Base-by-base conservation (phyloP, 2,888 invertebrate genomes). In the Teleogryllus oceanicus region DNA sequence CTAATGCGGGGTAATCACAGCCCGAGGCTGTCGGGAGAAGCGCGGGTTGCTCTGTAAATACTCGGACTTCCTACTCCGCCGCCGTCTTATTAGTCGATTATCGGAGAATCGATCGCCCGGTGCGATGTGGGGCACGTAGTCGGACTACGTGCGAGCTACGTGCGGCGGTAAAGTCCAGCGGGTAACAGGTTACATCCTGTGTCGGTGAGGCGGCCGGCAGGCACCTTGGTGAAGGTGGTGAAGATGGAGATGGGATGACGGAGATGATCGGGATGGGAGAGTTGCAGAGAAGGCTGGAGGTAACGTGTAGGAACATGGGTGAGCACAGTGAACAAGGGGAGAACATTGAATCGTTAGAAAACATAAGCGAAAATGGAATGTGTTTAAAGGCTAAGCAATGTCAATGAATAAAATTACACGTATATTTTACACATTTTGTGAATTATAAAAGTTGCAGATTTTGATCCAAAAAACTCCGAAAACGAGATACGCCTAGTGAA, bases 111-210 rank as follows among this genome's bases (percentile, higher is more conserved):
- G 62, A 62, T 62, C 62, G 62, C 16, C 16, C 62, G n/a, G 62
- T 11, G 62, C n/a, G 13, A 62, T 62, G 62, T 62, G n/a, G 62
- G 62, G 62, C 62, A 62, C 62, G 62, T 62, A 62, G 37, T 5
- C 37, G 37, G 37, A 37, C 37, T 37, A 37, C 37, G 37, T 37
- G 37, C 37, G 62, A 62, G 62, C 62, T 62, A 62, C 62, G 62
- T 62, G 62, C 62, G 62, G 62, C 62, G 62, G 16, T 62, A 62
- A 62, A 62, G 62, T 62, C 16, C 62, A 62, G n/a, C 62, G n/a
- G 16, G 62, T 62, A 18, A 62, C 62, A 62, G 62, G 62, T 62
- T 62, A 13, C 62, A n/a, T 62, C 62, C 62, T n/a, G n/a, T 13
- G 62, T 62, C 62, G 62, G 62, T 11, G 62, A 16, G 16, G 62